These are phyloP conservation scores for Drosophila anomelani DNA, from an alignment of 2,888 invertebrate genomes.

Conservation along the genomic window DNA sequence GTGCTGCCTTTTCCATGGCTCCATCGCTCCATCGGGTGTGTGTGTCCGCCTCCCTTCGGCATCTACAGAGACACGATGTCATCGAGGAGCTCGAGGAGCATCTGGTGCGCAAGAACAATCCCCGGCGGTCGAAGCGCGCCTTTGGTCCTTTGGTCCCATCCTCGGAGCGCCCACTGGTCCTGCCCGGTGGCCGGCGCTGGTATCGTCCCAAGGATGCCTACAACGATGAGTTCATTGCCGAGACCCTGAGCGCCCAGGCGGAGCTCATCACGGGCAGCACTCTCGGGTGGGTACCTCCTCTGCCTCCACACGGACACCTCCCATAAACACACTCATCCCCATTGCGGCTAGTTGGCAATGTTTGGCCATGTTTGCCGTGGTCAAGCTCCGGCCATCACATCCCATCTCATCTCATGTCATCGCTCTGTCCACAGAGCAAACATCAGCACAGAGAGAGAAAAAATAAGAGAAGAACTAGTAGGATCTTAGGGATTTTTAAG, in stretches of 20 bases:
- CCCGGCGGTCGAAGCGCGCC: conserved; percentile 85
- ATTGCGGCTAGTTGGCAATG: conserved; percentile 39
- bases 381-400: conserved; percentile 25
- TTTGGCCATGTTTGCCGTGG: conserved; percentile 46
- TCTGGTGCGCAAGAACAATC: conserved; percentile 85
- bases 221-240: conserved; percentile 94
- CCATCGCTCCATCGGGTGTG: conserved; percentile 10
- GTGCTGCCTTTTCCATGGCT: conserved; percentile 19
- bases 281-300: conserved; percentile 89
- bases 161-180: conserved; percentile 89
- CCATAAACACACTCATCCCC: conserved; percentile 12
- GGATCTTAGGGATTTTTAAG: no score
- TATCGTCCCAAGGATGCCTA: conserved; percentile 93
- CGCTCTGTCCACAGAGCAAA: conserved; percentile 21
- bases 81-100: conserved; percentile 85
- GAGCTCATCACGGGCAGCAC: conserved; percentile 94
- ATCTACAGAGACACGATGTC: conserved; percentile 83
- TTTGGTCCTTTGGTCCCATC: conserved; percentile 88
- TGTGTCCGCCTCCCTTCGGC: conserved; percentile 15
- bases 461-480: no score
- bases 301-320: neutral
- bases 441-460: conserved; percentile 25
- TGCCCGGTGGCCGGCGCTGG: conserved; percentile 92
- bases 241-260: conserved; percentile 93
- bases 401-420: conserved; percentile 25